Conservation (phyloP, 2,113 vertebrate genomes). For the Microcebus murinus region DNA sequence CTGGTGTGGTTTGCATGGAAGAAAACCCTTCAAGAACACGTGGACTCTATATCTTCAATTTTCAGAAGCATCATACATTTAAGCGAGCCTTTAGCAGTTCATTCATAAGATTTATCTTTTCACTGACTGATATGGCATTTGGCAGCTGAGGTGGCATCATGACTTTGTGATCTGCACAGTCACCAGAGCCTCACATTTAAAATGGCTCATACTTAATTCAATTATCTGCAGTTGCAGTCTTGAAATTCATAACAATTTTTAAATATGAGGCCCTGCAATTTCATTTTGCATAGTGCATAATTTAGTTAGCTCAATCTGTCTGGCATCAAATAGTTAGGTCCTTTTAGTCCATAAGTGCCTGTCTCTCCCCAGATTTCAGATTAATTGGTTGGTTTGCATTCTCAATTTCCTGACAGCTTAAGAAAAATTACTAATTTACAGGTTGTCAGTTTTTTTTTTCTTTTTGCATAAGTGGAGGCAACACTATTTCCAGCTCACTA, state of each 20-base stretch:
- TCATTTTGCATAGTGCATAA: neutral
- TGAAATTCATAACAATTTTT: neutral
- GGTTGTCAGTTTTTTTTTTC: neutral
- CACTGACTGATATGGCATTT: too few species aligned
- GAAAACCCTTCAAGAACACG: neutral
- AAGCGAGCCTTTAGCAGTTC: too few species aligned
- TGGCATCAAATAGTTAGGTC: neutral
- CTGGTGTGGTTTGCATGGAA: too few species aligned
- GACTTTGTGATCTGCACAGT: too few species aligned
- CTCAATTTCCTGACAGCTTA: neutral
- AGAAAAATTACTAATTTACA: neutral
- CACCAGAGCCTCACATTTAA: fast-evolving
- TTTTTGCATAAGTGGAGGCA: neutral
- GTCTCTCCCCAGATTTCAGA: too few species aligned
- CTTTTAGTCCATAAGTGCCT: fast-evolving
- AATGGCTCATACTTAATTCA: neutral
- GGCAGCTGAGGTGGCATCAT: neutral
- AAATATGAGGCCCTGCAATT: neutral
- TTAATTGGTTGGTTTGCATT: neutral
- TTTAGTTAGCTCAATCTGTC: neutral
- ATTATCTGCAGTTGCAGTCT: neutral
- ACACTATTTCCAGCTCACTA: neutral
- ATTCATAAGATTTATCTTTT: neutral
- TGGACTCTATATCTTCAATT: fast-evolving
- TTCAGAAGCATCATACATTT: too few species aligned